Conservation (phyloP, 1,140 invertebrate species). For the Apis florea region DNA sequence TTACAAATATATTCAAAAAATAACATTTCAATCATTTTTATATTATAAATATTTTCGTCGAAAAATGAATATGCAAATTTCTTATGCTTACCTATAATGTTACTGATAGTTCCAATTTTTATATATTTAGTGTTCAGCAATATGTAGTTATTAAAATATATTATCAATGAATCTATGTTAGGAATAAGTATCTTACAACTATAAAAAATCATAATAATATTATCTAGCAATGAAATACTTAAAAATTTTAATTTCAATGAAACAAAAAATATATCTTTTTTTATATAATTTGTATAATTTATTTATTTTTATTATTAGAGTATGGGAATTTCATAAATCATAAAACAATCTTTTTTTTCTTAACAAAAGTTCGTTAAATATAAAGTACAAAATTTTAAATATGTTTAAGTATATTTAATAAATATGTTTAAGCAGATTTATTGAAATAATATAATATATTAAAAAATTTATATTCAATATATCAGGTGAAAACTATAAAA, state of each 20-base stretch:
- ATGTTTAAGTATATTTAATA: not conserved
- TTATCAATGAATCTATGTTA: not conserved
- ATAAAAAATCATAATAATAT: not conserved
- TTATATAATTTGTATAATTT: not conserved
- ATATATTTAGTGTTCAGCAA: not conserved
- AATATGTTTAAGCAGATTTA: not conserved
- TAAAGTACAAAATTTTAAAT: not conserved
- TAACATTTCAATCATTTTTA: no score
- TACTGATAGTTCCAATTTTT: no score
- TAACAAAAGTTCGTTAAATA: no score
- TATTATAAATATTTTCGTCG: no score
- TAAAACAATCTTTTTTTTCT: not conserved
- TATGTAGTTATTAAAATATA: not conserved
- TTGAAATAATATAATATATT: no score
- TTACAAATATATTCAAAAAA: no score
- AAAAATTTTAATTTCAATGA: not conserved
- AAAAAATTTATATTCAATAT: not conserved
- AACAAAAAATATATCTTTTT: not conserved
- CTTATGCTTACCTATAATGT: no score
- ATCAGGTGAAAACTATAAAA: not conserved
- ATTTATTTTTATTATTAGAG: no score
- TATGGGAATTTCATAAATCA: not conserved
- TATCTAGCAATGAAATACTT: not conserved
- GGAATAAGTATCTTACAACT: not conserved
- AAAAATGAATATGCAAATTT: no score